Evolutionary conservation across 2,888 invertebrate genomes (phyloP).

Genomic region (Agrochola circellaris): DNA sequence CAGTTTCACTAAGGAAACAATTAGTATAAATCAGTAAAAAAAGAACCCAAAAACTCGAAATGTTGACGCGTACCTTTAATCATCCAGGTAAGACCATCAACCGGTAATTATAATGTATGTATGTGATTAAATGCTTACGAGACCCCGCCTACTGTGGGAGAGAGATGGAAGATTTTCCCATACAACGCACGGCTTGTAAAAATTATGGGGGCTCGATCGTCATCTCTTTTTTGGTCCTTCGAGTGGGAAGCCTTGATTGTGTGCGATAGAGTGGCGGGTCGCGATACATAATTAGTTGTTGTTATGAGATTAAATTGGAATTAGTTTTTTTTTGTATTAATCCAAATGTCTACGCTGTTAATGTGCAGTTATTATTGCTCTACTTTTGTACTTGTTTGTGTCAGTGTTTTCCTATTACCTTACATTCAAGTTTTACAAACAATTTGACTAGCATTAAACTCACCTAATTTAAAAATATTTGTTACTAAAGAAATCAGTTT

Average conservation of each 20-base stretch:
- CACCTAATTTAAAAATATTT: background rate
- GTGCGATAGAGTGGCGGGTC: constrained; percentile 42
- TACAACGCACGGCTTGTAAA: constrained; percentile 53
- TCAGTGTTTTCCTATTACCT: no score
- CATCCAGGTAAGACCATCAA: constrained; percentile 63
- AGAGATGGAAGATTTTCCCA: constrained; percentile 64
- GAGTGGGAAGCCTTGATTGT: constrained; percentile 48
- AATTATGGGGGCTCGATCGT: constrained; percentile 58
- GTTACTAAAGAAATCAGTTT: background rate
- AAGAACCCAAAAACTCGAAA: constrained; percentile 49
- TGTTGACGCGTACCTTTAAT: constrained; percentile 65
- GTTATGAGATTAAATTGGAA: constrained; percentile 18
- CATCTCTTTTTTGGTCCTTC: constrained; percentile 58
- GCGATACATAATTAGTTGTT: constrained; percentile 46
- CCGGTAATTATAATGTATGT: constrained; percentile 70
- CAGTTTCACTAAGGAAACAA: constrained; percentile 56
- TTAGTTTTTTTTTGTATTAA: background rate
- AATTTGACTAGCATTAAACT: background rate
- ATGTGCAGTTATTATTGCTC: background rate
- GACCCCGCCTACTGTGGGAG: constrained; percentile 69
- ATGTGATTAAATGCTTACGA: constrained; percentile 70
- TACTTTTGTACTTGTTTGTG: background rate
- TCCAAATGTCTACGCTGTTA: background rate
- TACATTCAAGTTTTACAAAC: background rate
- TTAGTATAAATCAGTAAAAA: constrained; percentile 63